A percentile compares a stretch with the other conserved stretches of the same genome.
These are phyloP conservation scores for Rhysida immarginata DNA, from an alignment of 1,140 invertebrate species.

Conservation along the genomic window DNA sequence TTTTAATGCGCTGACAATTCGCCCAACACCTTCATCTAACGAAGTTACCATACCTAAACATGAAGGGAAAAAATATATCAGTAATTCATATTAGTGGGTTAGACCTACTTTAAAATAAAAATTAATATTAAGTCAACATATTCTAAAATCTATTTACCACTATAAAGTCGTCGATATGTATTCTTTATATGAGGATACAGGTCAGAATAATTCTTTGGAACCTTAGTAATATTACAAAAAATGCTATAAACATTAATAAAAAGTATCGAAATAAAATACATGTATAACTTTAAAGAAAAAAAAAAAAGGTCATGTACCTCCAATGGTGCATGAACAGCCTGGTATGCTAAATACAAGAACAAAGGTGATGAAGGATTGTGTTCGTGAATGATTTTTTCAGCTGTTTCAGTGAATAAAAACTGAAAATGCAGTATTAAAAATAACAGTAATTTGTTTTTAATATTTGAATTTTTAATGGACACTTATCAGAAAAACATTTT, in stretches of 20 bases:
- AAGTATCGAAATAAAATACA: too few species aligned
- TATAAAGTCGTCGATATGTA: neutral
- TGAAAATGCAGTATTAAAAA: too few species aligned
- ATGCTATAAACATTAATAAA: too few species aligned
- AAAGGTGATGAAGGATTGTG: constrained; percentile 48
- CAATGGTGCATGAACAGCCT: constrained; percentile 59
- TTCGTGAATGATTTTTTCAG: constrained; percentile 45
- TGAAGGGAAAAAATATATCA: too few species aligned
- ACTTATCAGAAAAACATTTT: too few species aligned
- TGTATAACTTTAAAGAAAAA: too few species aligned
- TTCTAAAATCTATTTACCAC: neutral
- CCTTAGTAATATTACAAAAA: too few species aligned
- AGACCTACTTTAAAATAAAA: neutral
- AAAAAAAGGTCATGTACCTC: too few species aligned
- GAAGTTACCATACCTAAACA: constrained; percentile 29
- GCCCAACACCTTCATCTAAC: constrained; percentile 30
- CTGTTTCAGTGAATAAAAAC: constrained; percentile 60
- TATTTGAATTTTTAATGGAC: too few species aligned
- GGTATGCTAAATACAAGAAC: constrained; percentile 70
- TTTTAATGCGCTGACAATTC: constrained; percentile 31
- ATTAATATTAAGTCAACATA: neutral
- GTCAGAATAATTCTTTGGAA: neutral
- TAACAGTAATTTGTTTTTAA: too few species aligned
- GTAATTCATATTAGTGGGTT: too few species aligned
- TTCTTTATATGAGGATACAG: neutral